These are phyloP conservation scores for Macrobrachium nipponense DNA, from an alignment of 1,140 invertebrate species.

Conservation along the genomic window DNA sequence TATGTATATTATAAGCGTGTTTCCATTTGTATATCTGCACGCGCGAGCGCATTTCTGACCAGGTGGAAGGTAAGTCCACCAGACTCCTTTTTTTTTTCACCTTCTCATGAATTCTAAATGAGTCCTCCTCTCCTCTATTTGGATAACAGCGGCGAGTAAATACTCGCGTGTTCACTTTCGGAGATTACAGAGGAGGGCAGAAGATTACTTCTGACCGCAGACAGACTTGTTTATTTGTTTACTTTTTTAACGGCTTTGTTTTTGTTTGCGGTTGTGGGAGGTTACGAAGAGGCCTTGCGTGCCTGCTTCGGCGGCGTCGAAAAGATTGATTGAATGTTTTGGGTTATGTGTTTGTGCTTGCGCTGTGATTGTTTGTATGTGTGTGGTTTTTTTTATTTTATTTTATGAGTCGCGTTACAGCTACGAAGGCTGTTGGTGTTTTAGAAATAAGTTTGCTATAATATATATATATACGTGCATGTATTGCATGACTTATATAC, in stretches of 20 bases:
- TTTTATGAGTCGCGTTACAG: neutral
- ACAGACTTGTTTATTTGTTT: conserved; percentile 11
- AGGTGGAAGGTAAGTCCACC: neutral
- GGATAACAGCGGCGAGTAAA: neutral
- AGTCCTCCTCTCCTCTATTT: conserved; percentile 14
- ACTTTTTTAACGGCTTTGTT: neutral
- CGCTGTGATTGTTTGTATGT: conserved; percentile 8
- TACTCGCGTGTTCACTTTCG: too few species aligned
- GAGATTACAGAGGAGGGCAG: too few species aligned
- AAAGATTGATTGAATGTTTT: too few species aligned
- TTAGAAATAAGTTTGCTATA: neutral
- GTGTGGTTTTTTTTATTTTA: neutral
- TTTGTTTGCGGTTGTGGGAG: too few species aligned
- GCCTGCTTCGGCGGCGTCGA: too few species aligned
- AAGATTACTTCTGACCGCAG: too few species aligned
- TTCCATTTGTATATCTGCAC: too few species aligned
- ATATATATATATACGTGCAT: neutral
- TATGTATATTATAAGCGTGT: too few species aligned
- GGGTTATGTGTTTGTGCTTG: neutral
- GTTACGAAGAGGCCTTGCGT: too few species aligned
- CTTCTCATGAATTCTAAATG: conserved; percentile 35
- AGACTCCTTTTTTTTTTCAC: neutral
- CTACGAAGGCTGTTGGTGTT: neutral
- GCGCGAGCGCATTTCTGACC: neutral
- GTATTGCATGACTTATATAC: neutral